These are phyloP conservation scores for Labia minor DNA, from an alignment of 2,888 invertebrate genomes.

Conservation along the genomic window DNA sequence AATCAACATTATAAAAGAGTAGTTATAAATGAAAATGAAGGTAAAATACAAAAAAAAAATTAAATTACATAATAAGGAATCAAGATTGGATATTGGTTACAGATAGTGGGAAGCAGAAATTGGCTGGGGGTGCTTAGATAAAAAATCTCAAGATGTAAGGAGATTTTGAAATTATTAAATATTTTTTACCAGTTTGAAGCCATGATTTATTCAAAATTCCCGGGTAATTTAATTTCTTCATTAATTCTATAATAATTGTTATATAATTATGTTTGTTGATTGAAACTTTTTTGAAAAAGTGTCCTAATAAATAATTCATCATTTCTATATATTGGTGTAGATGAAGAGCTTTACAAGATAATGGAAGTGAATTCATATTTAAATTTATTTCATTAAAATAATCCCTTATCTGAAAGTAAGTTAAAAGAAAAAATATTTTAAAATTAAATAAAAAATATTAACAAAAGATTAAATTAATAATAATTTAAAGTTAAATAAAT, in stretches of 20 bases:
- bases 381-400: background rate
- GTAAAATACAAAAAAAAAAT: too few species aligned
- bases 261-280: background rate
- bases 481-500: too few species aligned
- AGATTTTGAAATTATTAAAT: too few species aligned
- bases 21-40: too few species aligned
- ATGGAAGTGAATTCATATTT: background rate
- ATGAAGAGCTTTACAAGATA: background rate
- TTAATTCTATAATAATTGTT: background rate
- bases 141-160: too few species aligned
- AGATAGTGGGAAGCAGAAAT: too few species aligned
- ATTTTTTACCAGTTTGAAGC: background rate
- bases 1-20: too few species aligned
- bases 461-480: too few species aligned
- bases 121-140: too few species aligned
- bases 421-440: too few species aligned
- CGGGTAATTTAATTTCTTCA: background rate
- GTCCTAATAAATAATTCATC: background rate
- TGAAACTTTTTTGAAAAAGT: background rate
- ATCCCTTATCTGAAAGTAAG: background rate
- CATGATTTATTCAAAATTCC: background rate
- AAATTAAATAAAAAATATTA: too few species aligned
- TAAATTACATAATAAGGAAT: too few species aligned
- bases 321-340: background rate
- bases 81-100: background rate